Evolutionary conservation across 2,113 vertebrate species (phyloP).

Genomic region (Elanus axillaris): DNA sequence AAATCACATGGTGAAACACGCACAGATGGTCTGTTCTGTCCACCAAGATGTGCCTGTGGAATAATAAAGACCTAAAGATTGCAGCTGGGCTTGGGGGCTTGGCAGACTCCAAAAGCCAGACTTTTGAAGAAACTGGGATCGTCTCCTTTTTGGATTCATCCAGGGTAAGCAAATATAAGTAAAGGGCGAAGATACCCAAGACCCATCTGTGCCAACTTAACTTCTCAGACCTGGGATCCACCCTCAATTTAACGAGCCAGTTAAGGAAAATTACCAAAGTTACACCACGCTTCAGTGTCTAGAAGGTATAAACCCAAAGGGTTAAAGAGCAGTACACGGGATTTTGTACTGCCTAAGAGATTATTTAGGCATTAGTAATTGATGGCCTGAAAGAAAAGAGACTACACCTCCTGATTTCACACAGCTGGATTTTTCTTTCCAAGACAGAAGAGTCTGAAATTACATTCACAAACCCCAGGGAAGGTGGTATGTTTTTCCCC

Average conservation of each 20-base stretch:
- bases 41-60: not conserved
- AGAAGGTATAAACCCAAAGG: not conserved
- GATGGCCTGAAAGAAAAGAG: not conserved
- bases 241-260: not conserved
- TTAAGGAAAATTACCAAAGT: not conserved
- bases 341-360: not conserved
- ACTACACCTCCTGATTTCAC: not conserved
- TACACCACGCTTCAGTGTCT: not conserved
- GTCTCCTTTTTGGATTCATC: not conserved
- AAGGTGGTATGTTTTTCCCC: not conserved
- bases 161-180: not conserved
- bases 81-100: not conserved
- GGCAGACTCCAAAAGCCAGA: not conserved
- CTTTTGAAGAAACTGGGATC: not conserved
- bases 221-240: not conserved
- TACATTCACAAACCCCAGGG: not conserved
- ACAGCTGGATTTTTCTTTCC: not conserved
- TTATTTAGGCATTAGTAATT: not conserved
- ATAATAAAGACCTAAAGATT: not conserved
- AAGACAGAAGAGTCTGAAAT: not conserved
- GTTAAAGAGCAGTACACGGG: not conserved
- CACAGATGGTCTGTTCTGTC: not conserved
- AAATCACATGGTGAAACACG: not conserved
- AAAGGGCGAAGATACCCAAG: not conserved
- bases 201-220: not conserved